Percentiles rank a stretch among this genome's conserved stretches.
These are phyloP conservation scores for Neelides folsomi DNA, from an alignment of 2,888 invertebrate genomes.

Conservation along the genomic window DNA sequence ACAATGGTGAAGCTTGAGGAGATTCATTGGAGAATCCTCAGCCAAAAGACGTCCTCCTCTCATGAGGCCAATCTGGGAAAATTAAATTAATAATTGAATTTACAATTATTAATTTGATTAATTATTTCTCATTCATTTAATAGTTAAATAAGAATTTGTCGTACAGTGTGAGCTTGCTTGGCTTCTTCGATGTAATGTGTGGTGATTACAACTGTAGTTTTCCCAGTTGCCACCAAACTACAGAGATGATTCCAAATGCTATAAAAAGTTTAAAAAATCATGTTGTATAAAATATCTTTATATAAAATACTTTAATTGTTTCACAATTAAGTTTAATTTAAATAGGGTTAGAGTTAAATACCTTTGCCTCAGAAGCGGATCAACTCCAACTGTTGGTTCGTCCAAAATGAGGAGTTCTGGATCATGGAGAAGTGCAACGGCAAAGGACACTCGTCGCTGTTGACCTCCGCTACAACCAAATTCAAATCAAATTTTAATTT, in stretches of 20 bases:
- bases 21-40: slow-evolving; percentile 66
- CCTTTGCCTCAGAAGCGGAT: slow-evolving; percentile 76
- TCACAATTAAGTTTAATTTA: too few species aligned
- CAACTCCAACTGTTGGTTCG: slow-evolving; percentile 86
- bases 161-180: slow-evolving; percentile 72
- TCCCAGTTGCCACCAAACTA: slow-evolving; percentile 72
- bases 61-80: slow-evolving; percentile 77
- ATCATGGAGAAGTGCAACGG: slow-evolving; percentile 82
- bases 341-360: slow-evolving; percentile 37
- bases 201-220: slow-evolving; percentile 87
- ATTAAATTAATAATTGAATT: too few species aligned
- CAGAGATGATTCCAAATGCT: slow-evolving; percentile 92
- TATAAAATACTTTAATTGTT: too few species aligned
- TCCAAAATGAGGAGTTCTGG: slow-evolving; percentile 81
- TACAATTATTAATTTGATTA: too few species aligned
- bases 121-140: background rate
- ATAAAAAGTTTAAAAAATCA: slow-evolving; percentile 32
- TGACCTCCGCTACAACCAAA: slow-evolving; percentile 61
- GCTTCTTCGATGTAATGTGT: slow-evolving; percentile 95
- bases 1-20: slow-evolving; percentile 71
- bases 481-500: too few species aligned
- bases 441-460: slow-evolving; percentile 78
- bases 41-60: slow-evolving; percentile 77
- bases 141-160: slow-evolving; percentile 3
- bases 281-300: background rate